Conservation (phyloP, 2,888 invertebrate species). For the Lomographa bimaculata region DNA sequence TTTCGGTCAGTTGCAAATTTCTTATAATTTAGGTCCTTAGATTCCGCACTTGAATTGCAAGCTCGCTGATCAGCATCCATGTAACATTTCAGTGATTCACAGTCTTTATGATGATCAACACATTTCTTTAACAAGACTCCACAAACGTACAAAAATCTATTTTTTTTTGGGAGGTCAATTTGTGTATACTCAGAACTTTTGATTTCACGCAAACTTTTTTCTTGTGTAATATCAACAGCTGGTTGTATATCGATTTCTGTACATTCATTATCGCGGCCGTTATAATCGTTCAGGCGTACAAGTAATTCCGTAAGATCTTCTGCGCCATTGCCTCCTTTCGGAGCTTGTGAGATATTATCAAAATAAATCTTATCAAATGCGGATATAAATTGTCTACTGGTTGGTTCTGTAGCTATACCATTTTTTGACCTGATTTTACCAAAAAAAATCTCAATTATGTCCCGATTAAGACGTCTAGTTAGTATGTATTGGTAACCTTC, state of each 20-base stretch:
- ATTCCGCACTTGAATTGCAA: background rate
- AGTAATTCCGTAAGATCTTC: slow-evolving; percentile 2
- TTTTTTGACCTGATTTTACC: slow-evolving; percentile 11
- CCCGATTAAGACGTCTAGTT: slow-evolving; percentile 26
- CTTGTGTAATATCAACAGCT: background rate
- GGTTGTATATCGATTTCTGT: background rate
- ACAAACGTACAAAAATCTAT: background rate
- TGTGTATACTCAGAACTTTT: slow-evolving; percentile 1
- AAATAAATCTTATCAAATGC: slow-evolving; percentile 20
- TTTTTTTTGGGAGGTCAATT: slow-evolving; percentile 1
- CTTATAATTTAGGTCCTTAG: background rate
- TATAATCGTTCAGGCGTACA: background rate
- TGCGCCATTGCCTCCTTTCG: background rate
- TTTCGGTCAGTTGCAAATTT: background rate
- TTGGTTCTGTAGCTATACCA: slow-evolving; percentile 15
- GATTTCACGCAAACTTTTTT: background rate
- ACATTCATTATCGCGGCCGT: background rate
- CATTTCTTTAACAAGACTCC: background rate
- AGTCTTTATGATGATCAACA: background rate
- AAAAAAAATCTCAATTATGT: slow-evolving; percentile 23
- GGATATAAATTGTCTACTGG: slow-evolving; percentile 21
- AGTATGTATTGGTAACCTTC: slow-evolving; percentile 19
- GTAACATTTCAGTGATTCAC: background rate
- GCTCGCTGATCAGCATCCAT: background rate
- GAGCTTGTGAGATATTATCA: slow-evolving; percentile 7